Conservation (phyloP, 2,888 invertebrate genomes). For the Drosophila merina region DNA sequence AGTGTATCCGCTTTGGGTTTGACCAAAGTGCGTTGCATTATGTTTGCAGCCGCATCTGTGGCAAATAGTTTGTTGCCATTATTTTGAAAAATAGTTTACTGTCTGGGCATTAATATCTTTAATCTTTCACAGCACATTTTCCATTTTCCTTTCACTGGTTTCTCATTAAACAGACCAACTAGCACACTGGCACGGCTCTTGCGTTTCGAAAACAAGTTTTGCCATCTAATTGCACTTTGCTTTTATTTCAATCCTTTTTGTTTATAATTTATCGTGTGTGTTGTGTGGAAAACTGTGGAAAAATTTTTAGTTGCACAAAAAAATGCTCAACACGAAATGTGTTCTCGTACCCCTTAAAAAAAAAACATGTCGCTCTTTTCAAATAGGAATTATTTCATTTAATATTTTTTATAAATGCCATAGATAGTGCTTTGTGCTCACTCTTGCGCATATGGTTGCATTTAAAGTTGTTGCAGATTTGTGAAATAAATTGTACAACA, state of each 20-base stretch:
- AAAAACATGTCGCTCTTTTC: not conserved
- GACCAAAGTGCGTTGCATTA: not conserved
- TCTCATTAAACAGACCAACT: constrained; percentile 25
- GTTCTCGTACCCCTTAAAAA: constrained; percentile 3
- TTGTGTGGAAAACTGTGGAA: constrained; percentile 24
- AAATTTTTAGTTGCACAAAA: constrained; percentile 42
- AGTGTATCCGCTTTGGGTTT: not conserved
- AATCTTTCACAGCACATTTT: not conserved
- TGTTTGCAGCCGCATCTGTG: not conserved
- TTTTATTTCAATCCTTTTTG: constrained; percentile 31
- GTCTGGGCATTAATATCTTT: not conserved
- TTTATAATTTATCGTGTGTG: constrained; percentile 22
- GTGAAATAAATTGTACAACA: constrained; percentile 11
- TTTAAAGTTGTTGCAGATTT: constrained; percentile 29
- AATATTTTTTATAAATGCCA: constrained; percentile 7
- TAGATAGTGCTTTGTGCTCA: not conserved
- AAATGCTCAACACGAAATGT: constrained; percentile 38
- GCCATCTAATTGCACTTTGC: constrained; percentile 55
- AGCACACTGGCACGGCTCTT: constrained; percentile 9
- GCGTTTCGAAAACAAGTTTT: constrained; percentile 53
- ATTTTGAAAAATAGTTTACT: not conserved
- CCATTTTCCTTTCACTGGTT: not conserved
- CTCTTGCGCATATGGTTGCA: constrained; percentile 36
- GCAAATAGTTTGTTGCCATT: not conserved
- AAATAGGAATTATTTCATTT: not conserved